Evolutionary conservation across 2,797 vertebrate species (phyloP).

Genomic region (Capromys pilorides): DNA sequence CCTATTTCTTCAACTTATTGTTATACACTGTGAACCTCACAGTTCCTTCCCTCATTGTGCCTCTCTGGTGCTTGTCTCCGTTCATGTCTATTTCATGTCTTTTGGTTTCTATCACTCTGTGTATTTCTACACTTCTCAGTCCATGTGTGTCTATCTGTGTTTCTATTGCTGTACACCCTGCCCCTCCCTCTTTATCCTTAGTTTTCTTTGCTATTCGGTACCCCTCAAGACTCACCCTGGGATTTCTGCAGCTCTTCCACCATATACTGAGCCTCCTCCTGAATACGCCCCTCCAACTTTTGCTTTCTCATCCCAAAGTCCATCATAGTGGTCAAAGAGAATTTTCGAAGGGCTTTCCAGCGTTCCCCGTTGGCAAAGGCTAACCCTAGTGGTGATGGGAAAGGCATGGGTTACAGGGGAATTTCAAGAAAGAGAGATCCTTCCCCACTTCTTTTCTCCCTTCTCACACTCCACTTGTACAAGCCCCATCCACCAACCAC

Average conservation of each 20-base stretch:
- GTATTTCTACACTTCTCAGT: not conserved
- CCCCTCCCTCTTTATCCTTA: not conserved
- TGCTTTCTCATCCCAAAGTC: constrained; percentile 60
- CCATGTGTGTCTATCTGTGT: not conserved
- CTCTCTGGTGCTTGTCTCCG: not conserved
- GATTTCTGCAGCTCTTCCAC: constrained; percentile 61
- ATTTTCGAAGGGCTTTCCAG: constrained; percentile 70
- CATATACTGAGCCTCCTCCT: constrained; percentile 54
- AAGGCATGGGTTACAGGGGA: not conserved
- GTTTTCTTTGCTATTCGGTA: not conserved
- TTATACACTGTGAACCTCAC: fast-evolving
- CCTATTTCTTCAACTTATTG: not conserved
- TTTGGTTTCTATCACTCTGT: not conserved
- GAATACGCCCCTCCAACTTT: constrained; percentile 43
- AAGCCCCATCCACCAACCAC: not conserved
- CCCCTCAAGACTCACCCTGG: constrained; percentile 23
- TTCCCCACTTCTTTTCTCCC: not conserved
- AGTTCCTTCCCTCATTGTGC: not conserved
- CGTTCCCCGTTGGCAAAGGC: constrained; percentile 50
- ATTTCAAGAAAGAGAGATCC: not conserved
- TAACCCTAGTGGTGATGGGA: constrained; percentile 39
- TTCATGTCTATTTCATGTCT: fast-evolving
- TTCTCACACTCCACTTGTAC: not conserved
- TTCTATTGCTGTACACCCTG: not conserved
- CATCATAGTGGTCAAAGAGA: constrained; percentile 67